These are phyloP conservation scores for Patella vulgata DNA, from an alignment of 1,140 invertebrate species.

Conservation along the genomic window DNA sequence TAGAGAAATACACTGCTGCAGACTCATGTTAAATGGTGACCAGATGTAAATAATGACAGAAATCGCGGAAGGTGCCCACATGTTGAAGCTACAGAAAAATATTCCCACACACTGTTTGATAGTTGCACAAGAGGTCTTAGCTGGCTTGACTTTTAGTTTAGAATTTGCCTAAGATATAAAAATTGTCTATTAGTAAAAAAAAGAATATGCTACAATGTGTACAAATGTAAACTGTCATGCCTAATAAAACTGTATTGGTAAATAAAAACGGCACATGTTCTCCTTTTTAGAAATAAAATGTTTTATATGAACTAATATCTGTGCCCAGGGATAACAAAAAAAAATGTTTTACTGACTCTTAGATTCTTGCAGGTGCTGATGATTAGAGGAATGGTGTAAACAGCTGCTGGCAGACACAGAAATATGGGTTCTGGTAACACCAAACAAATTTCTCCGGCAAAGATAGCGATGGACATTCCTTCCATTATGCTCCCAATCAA, in stretches of 20 bases:
- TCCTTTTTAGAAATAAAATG: no score
- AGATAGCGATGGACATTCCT: conserved; percentile 15
- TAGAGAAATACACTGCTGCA: conserved; percentile 19
- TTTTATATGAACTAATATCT: no score
- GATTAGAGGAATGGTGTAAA: conserved; percentile 16
- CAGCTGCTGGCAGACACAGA: conserved; percentile 20
- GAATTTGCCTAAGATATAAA: no score
- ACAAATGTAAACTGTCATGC: no score
- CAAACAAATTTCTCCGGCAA: conserved; percentile 26
- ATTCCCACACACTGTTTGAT: background rate
- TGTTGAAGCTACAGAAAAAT: conserved; percentile 10
- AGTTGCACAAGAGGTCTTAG: no score
- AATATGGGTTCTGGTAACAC: conserved; percentile 31
- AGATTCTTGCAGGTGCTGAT: conserved; percentile 4
- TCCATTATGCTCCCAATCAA: conserved; percentile 19
- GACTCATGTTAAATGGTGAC: conserved; percentile 18
- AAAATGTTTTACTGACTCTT: conserved; percentile 13
- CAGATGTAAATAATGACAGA: conserved; percentile 19
- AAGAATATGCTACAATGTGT: no score
- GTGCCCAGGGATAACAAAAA: no score
- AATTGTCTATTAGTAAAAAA: no score
- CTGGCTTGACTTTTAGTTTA: no score
- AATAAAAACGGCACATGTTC: no score
- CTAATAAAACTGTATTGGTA: no score
- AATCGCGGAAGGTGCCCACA: conserved; percentile 12